Evolutionary conservation across 2,113 vertebrate genomes (phyloP), one percentile per base, ranked within the genome.

Genomic region (Plestiodon gilberti): DNA sequence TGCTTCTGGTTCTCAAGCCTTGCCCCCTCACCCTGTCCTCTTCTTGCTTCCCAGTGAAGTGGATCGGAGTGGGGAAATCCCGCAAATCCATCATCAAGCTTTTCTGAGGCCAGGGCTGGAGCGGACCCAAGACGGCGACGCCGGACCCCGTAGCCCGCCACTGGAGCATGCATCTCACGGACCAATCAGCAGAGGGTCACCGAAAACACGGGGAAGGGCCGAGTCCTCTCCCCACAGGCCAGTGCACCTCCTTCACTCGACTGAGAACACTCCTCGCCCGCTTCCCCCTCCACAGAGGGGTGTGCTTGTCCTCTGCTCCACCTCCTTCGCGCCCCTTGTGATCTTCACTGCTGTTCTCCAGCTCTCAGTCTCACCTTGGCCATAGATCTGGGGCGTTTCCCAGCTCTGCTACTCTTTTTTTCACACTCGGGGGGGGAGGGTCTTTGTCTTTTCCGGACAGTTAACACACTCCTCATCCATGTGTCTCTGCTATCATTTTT

Each of bases 21-120:
- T 10, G 20, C 38, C 2, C 43, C 3, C 13, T 33, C 71, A 11
- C 35, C 71, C 38, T 17, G 10, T 5, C 18, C 52, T 2, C 5
- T 61, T 15, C 28, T 28, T 62, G 2, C 33, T 30, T 67, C 1
- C 1, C 89, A 89, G 84, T 89, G 64, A 89, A 89, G 59, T 87
- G 87, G 90, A 57, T 91, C 6, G 87, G 84, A 4, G 76, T 91
- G 20, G 81, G 87, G 6, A 86, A 89, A 35, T 86, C 84, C 1
- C 70, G 84, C 38, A 79, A 80, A 17, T 91, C 67, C 77, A 84
- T 89, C 75, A 84, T 87, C 81, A 59, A 81, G 55, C 61, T 84
- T 18, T 90, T 85, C 85, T 89, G 82, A 89, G 70, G 3, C 30
- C 62, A 52, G 9, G 3, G 33, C 6, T 1, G 3, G 2, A 28